Evolutionary conservation across 2,797 vertebrate genomes (phyloP), one percentile per base, ranked within the genome.

Genomic region (Spinibarbus caldwelli): DNA sequence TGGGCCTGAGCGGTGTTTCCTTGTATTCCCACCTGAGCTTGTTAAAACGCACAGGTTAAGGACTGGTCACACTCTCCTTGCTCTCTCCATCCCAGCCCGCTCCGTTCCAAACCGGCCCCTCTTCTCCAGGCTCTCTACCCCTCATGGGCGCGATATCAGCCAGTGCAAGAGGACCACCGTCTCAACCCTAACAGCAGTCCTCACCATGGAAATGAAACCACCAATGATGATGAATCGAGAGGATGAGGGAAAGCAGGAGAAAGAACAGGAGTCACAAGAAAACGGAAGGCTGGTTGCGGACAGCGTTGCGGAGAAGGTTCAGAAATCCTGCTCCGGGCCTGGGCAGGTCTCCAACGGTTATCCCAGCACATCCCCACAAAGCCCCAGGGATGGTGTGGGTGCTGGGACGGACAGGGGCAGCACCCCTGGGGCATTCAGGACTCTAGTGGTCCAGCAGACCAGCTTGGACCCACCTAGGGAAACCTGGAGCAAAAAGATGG

Each of bases 401-500:
- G 94, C 94, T 4, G 86, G 89, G 0, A 94, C 88, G 14, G 90
- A 92, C 11, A 88, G 90, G 0, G 91, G 87, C 0, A 66, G 81
- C 1, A 82, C 87, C 41, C 82, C 92, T 0, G 95, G 94, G 17
- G 93, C 94, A 86, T 94, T 96, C 43, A 95, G 96, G 78, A 96
- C 95, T 86, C 95, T 97, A 47, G 95, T 97, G 23, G 96, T 96
- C 85, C 95, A 96, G 54, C 96, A 96, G 86, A 96, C 96, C 81
- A 97, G 95, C 87, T 92, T 96, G 0, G 95, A 97, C 36, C 93
- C 92, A 89, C 95, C 96, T 41, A 92, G 96, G 0, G 98, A 99
- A 91, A 99, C 97, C 59, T 99, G 98, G 98, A 96, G 96, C 92
- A 99, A 99, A 95, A 99, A 99, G 95, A 93, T 98, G 94, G 98